Percentiles rank a stretch among this genome's conserved stretches.
Evolutionary conservation across 2,888 invertebrate species (phyloP).

Genomic region (Ormyrus thymus): DNA sequence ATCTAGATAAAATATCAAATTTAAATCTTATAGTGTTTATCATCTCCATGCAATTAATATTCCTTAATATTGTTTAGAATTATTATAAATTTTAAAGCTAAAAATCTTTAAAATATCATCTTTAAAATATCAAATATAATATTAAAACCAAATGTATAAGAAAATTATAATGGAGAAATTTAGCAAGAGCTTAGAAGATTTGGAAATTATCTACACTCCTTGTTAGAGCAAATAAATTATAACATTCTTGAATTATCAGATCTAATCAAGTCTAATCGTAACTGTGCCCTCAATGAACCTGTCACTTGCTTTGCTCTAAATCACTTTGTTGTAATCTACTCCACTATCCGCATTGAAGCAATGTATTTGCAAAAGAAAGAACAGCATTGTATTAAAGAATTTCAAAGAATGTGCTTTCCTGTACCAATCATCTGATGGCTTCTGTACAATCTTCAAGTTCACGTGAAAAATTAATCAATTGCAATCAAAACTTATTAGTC

Average conservation of each 20-base stretch:
- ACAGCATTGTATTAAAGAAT: neutral
- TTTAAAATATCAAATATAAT: neutral
- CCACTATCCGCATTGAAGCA: neutral
- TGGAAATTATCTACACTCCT: neutral
- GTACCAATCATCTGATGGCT: neutral
- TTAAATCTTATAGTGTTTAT: too few relatives aligned
- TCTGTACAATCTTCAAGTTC: conserved; percentile 20
- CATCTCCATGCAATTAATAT: too few relatives aligned
- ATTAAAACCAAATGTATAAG: neutral
- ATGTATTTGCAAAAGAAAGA: conserved; percentile 2
- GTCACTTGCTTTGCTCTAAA: conserved; percentile 48
- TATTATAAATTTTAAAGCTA: too few relatives aligned
- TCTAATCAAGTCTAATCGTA: conserved; percentile 44
- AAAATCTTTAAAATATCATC: too few relatives aligned
- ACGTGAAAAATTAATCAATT: conserved; percentile 25
- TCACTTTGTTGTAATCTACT: conserved; percentile 47
- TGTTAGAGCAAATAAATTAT: conserved; percentile 34
- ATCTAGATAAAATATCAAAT: too few relatives aligned
- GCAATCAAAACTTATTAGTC: conserved; percentile 37
- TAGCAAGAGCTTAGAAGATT: neutral
- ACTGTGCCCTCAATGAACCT: conserved; percentile 43
- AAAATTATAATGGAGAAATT: conserved; percentile 18
- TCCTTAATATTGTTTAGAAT: too few relatives aligned
- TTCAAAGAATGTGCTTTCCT: neutral
- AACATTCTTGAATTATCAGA: conserved; percentile 47